Percentiles rank a stretch among this genome's conserved stretches.
Conservation (phyloP, 2,797 vertebrate genomes). For the Allobates femoralis region DNA sequence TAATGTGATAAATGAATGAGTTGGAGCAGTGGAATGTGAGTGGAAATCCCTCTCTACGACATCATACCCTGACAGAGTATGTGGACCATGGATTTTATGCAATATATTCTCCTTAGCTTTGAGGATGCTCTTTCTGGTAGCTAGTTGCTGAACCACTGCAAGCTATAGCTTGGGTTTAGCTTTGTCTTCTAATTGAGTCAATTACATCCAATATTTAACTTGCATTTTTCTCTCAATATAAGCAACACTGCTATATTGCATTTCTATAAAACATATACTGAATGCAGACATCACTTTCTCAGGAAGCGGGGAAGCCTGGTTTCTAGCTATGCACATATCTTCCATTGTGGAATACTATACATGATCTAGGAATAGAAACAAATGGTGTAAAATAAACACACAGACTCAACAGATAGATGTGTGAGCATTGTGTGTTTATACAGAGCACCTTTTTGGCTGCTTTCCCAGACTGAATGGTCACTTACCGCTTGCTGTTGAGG, state of each 20-base stretch:
- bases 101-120: background rate
- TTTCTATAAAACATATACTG: too few species aligned
- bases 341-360: slow-evolving; percentile 17
- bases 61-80: too few species aligned
- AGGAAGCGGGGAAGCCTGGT: background rate
- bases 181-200: background rate
- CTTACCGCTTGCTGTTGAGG: background rate
- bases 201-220: background rate
- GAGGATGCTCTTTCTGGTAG: background rate
- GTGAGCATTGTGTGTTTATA: background rate
- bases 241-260: background rate
- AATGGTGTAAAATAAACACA: slow-evolving; percentile 16
- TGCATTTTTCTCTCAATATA: background rate
- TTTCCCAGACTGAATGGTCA: background rate
- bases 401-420: slow-evolving; percentile 13
- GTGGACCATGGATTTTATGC: too few species aligned
- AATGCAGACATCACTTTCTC: background rate
- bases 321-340: slow-evolving; percentile 32
- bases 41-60: too few species aligned
- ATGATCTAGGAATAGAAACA: slow-evolving; percentile 31
- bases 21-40: too few species aligned
- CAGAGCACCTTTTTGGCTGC: background rate
- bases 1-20: too few species aligned
- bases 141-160: background rate
- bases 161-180: background rate